Evolutionary conservation across 2,888 invertebrate genomes (phyloP).

Genomic region (Ochropacha duplaris): DNA sequence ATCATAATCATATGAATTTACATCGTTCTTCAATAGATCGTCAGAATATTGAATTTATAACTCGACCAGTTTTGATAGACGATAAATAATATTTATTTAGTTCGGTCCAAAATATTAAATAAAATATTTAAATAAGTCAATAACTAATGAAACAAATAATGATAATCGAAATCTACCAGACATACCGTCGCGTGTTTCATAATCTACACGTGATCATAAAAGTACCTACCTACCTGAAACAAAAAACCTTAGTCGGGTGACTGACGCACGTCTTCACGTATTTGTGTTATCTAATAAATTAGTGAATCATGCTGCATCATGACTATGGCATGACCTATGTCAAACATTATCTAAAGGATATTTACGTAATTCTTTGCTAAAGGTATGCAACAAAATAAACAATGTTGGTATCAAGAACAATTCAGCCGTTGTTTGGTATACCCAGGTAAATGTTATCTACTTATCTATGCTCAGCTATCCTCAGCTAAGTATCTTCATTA

Average conservation of each 20-base stretch:
- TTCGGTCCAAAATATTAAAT: not conserved
- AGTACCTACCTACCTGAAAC: not conserved
- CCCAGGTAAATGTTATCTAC: not conserved
- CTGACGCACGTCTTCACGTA: not conserved
- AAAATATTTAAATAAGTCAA: not conserved
- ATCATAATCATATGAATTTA: too few relatives aligned
- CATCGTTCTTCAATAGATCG: too few relatives aligned
- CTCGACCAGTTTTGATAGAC: too few relatives aligned
- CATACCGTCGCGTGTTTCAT: not conserved
- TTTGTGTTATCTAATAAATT: not conserved
- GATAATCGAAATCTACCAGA: not conserved
- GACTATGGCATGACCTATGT: not conserved
- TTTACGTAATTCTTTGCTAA: too few relatives aligned
- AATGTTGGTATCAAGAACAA: not conserved
- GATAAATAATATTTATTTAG: too few relatives aligned
- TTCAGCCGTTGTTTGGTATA: too few relatives aligned
- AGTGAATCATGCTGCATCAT: not conserved
- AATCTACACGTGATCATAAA: not conserved
- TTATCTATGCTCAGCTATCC: not conserved
- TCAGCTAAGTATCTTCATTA: not conserved
- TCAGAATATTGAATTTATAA: too few relatives aligned
- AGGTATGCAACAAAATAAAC: not conserved
- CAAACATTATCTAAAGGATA: too few relatives aligned
- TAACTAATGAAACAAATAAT: not conserved
- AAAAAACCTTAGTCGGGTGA: not conserved